Conservation (phyloP, 2,113 vertebrate genomes). For the Cololabis saira region DNA sequence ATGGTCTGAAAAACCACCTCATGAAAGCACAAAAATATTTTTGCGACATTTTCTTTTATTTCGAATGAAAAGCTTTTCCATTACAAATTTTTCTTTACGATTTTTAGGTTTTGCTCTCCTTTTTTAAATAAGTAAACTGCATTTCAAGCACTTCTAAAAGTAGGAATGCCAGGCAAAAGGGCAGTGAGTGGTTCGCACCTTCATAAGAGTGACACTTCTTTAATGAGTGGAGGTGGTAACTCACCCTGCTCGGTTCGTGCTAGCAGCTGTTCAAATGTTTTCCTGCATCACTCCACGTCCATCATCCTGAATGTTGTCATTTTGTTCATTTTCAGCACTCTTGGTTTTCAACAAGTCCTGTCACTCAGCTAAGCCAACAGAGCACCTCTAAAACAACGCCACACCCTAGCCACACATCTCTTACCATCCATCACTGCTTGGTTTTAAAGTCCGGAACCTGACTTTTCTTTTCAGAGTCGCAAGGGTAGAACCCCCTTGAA, state of each 20-base stretch:
- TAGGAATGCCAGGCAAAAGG: background rate
- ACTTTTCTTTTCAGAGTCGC: conserved; percentile 47
- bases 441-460: conserved; percentile 42
- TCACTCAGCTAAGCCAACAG: conserved; percentile 41
- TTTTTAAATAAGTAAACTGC: background rate
- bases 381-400: conserved; percentile 34
- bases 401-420: conserved; percentile 37
- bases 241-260: conserved; percentile 15
- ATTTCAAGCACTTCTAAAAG: conserved; percentile 1
- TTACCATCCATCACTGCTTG: conserved; percentile 30
- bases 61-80: too few species aligned
- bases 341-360: conserved; percentile 3
- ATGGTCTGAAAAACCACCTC: too few species aligned
- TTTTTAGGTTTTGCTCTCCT: background rate
- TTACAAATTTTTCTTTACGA: too few species aligned
- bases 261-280: conserved; percentile 43
- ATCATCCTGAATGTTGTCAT: background rate
- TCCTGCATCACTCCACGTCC: conserved; percentile 17
- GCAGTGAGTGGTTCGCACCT: conserved; percentile 7
- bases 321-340: conserved; percentile 28
- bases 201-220: conserved; percentile 23
- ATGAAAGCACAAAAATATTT: too few species aligned
- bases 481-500: conserved; percentile 41
- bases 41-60: too few species aligned
- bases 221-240: background rate